Percentiles rank a stretch among this genome's conserved stretches.
Conservation (phyloP, 92 coral and sea anemone species). For the Anthopleura xanthogrammica region DNA sequence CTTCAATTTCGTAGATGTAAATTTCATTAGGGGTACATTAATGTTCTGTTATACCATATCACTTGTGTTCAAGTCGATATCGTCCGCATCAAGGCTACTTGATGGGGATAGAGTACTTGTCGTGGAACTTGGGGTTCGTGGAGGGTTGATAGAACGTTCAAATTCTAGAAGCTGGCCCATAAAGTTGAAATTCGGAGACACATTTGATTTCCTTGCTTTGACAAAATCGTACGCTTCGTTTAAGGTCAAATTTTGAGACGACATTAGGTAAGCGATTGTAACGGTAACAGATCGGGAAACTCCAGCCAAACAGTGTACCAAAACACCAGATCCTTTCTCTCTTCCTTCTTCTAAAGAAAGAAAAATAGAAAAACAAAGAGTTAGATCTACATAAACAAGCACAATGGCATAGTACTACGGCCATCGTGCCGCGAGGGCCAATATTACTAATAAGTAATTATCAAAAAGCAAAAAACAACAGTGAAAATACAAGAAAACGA, state of each 20-base stretch:
- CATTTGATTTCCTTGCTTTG: constrained; percentile 92
- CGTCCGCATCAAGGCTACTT: constrained; percentile 73
- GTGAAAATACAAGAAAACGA: neutral
- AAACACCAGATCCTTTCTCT: constrained; percentile 73
- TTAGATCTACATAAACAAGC: neutral
- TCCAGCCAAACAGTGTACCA: constrained; percentile 95
- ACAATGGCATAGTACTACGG: neutral
- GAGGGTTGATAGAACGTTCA: constrained; percentile 77
- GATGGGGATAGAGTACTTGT: constrained; percentile 75
- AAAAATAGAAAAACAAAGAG: constrained; percentile 15
- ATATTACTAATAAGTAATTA: neutral
- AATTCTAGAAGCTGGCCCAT: constrained; percentile 98
- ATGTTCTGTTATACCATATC: constrained; percentile 10
- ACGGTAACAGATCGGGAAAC: constrained; percentile 95
- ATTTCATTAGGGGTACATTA: neutral
- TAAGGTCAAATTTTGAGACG: constrained; percentile 62
- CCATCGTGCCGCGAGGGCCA: neutral
- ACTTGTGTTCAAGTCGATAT: constrained; percentile 48
- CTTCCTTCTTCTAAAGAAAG: constrained; percentile 83
- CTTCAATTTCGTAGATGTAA: constrained; percentile 1
- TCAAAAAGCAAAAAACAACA: neutral
- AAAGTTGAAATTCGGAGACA: constrained; percentile 93
- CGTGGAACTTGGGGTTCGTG: constrained; percentile 84
- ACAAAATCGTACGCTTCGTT: constrained; percentile 99
- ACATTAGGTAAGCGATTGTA: constrained; percentile 94